A percentile compares a stretch with the other conserved stretches of the same genome.
Conservation (phyloP, 2,113 vertebrate species). For the Indicator maculatus region DNA sequence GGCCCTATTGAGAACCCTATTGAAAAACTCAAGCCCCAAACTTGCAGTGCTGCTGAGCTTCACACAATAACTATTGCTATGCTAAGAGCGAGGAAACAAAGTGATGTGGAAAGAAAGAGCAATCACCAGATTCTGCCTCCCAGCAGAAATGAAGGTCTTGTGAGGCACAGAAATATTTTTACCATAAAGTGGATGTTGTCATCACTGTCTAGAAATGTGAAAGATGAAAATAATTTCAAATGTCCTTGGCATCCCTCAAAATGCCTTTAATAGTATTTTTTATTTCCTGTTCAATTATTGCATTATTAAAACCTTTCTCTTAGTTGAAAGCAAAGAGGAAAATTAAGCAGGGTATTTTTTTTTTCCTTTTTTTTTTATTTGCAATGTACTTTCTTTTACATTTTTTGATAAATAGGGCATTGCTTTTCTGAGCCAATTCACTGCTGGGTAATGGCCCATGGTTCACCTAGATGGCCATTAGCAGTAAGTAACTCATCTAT, state of each 20-base stretch:
- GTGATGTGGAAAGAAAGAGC: not conserved
- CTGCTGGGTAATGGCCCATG: not conserved
- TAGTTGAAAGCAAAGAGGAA: not conserved
- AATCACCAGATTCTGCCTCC: not conserved
- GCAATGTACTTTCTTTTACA: not conserved
- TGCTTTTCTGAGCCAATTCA: conserved; percentile 17
- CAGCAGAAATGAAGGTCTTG: not conserved
- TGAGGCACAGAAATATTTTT: not conserved
- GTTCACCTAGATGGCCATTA: conserved; percentile 41
- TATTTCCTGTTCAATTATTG: not conserved
- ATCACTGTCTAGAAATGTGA: conserved; percentile 37
- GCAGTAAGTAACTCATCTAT: conserved; percentile 32
- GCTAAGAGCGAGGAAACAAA: conserved; percentile 24
- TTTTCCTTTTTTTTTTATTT: not conserved
- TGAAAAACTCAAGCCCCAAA: not conserved
- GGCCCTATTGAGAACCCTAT: not conserved
- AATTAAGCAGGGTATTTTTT: not conserved
- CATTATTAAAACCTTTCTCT: not conserved
- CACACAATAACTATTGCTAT: not conserved
- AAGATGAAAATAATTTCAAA: not conserved
- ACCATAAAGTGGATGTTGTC: conserved; percentile 1
- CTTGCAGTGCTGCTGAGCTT: not conserved
- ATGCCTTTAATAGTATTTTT: not conserved
- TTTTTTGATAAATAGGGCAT: conserved; percentile 36
- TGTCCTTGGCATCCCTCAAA: not conserved